A percentile compares a stretch with the other conserved stretches of the same genome.
phyloP scores from a whole-genome alignment of 1,140 invertebrate species.

The Brachionus manjavacas region DNA sequence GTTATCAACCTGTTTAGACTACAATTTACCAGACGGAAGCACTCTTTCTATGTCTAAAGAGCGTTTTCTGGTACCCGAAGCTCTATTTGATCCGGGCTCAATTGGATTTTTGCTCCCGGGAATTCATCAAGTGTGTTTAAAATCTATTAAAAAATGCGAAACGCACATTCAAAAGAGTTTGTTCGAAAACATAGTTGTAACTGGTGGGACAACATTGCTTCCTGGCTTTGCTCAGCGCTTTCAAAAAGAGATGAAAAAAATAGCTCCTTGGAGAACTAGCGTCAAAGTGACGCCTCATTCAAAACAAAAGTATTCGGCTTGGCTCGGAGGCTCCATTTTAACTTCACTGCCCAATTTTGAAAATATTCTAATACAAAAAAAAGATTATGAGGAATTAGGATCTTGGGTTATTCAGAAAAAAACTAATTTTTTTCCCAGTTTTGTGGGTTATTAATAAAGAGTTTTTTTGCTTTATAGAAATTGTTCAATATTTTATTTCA shows the following conservation, averaged over 20 bases:
- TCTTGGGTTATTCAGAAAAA: constrained; percentile 88
- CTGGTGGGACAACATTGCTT: constrained; percentile 61
- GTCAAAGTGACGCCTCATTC: constrained; percentile 59
- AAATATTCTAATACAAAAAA: constrained; percentile 78
- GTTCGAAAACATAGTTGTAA: constrained; percentile 49
- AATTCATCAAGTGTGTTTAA: constrained; percentile 75
- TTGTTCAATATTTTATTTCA: too few species aligned
- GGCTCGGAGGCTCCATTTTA: constrained; percentile 56
- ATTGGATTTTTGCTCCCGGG: constrained; percentile 96
- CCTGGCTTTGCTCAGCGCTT: constrained; percentile 59
- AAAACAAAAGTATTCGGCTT: constrained; percentile 57
- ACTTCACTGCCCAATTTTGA: constrained; percentile 62
- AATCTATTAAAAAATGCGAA: constrained; percentile 8
- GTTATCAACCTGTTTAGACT: constrained; percentile 62
- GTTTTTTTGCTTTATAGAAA: too few species aligned
- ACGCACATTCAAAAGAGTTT: neutral
- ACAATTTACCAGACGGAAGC: constrained; percentile 64
- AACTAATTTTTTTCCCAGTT: constrained; percentile 62
- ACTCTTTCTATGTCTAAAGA: constrained; percentile 81
- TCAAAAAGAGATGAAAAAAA: constrained; percentile 60
- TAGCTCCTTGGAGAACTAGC: constrained; percentile 58
- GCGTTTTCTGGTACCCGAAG: constrained; percentile 76
- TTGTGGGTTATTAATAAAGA: neutral
- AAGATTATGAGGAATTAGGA: constrained; percentile 88
- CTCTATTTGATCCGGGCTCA: constrained; percentile 84